A percentile compares a stretch with the other conserved stretches of the same genome.
These are phyloP conservation scores for Borostomias antarcticus DNA, from an alignment of 2,797 vertebrate genomes.

Conservation along the genomic window DNA sequence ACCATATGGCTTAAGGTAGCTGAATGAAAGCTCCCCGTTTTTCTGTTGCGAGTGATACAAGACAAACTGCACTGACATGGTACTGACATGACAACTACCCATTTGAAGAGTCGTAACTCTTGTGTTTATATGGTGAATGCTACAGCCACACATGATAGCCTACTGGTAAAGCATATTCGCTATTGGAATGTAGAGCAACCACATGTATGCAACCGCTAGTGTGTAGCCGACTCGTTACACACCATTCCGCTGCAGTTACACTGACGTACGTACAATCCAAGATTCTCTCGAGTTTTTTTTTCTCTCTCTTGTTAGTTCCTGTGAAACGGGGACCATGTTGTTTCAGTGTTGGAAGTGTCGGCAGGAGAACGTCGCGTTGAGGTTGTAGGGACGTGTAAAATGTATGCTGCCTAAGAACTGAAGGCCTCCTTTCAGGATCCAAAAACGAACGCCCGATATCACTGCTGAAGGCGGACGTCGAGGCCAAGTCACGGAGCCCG, in stretches of 20 bases:
- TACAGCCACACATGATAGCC: slow-evolving; percentile 58
- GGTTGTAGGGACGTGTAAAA: slow-evolving; percentile 48
- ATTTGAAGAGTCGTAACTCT: slow-evolving; percentile 40
- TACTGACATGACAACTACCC: slow-evolving; percentile 39
- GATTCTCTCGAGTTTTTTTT: slow-evolving; percentile 35
- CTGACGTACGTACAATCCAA: slow-evolving; percentile 70
- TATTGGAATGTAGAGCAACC: slow-evolving; percentile 63
- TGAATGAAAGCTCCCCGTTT: slow-evolving; percentile 49
- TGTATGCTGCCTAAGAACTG: slow-evolving; percentile 45
- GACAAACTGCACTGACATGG: slow-evolving; percentile 61
- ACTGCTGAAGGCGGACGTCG: neutral
- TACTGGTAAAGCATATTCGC: slow-evolving; percentile 49
- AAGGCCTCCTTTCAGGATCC: slow-evolving; percentile 42
- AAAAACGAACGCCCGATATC: slow-evolving; percentile 27
- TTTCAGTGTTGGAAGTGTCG: slow-evolving; percentile 2
- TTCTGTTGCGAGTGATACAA: slow-evolving; percentile 27
- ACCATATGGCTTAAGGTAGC: slow-evolving; percentile 51
- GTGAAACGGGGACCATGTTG: slow-evolving; percentile 37
- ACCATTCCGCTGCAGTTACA: slow-evolving; percentile 59
- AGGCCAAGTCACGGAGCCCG: neutral
- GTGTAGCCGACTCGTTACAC: slow-evolving; percentile 20
- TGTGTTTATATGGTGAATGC: slow-evolving; percentile 59
- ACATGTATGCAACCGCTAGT: slow-evolving; percentile 56
- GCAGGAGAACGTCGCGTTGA: slow-evolving; percentile 28
- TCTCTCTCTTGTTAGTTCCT: slow-evolving; percentile 41